Evolutionary conservation across 2,888 invertebrate species (phyloP).

Genomic region (Ennomos erosarius): DNA sequence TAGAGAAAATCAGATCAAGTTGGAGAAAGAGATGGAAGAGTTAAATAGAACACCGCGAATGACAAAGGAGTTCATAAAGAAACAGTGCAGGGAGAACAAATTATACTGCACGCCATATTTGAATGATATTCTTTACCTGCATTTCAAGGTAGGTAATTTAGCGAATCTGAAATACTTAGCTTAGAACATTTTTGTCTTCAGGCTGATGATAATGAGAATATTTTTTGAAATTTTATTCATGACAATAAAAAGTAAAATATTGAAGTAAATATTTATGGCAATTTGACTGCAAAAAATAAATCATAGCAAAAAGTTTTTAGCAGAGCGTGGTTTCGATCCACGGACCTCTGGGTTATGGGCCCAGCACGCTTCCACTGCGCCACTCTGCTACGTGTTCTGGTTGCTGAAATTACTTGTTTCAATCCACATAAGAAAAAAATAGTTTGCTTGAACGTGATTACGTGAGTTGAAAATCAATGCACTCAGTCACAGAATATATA

Average conservation of each 20-base stretch:
- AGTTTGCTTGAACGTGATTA: too few species aligned
- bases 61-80: slow-evolving; percentile 92
- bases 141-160: slow-evolving; percentile 90
- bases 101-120: slow-evolving; percentile 94
- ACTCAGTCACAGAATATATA: too few species aligned
- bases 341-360: slow-evolving; percentile 97
- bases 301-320: slow-evolving; percentile 60
- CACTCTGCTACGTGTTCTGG: slow-evolving; percentile 28
- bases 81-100: slow-evolving; percentile 93
- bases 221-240: too few species aligned
- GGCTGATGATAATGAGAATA: too few species aligned
- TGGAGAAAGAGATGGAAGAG: slow-evolving; percentile 72
- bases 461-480: too few species aligned
- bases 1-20: slow-evolving; percentile 59
- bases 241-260: too few species aligned
- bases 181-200: too few species aligned
- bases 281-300: neutral
- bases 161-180: neutral
- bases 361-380: slow-evolving; percentile 93
- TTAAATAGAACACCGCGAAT: slow-evolving; percentile 82
- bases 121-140: slow-evolving; percentile 97
- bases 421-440: too few species aligned
- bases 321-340: slow-evolving; percentile 95
- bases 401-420: slow-evolving; percentile 14
- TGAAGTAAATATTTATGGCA: too few species aligned